These are phyloP conservation scores for Cheilosia impressa DNA, from an alignment of 2,888 invertebrate genomes.

Conservation along the genomic window DNA sequence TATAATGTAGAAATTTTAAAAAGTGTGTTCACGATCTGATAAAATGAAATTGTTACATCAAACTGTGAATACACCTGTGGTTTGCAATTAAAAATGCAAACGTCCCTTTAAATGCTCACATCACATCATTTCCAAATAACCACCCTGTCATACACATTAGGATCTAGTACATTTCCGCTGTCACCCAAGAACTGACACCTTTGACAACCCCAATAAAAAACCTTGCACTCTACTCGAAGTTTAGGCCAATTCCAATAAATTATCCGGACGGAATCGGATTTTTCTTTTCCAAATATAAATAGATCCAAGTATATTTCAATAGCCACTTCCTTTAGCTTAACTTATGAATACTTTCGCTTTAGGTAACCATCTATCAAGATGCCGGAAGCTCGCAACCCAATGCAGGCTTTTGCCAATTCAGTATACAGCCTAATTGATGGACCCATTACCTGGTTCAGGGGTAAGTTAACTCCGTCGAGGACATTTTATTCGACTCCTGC, in stretches of 20 bases:
- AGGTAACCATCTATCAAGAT: conserved; percentile 74
- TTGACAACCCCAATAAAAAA: conserved; percentile 33
- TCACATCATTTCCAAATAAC: background rate
- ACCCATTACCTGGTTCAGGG: conserved; percentile 90
- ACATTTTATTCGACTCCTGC: background rate
- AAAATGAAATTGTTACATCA: too few species aligned
- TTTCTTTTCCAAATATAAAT: conserved; percentile 33
- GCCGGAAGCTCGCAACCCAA: conserved; percentile 82
- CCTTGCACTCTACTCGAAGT: conserved; percentile 2
- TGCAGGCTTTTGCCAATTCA: conserved; percentile 84
- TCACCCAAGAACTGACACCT: conserved; percentile 27
- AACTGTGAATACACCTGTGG: too few species aligned
- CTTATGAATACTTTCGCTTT: background rate
- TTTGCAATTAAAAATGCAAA: too few species aligned
- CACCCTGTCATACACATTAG: conserved; percentile 16
- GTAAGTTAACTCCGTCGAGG: conserved; percentile 84
- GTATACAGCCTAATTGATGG: conserved; percentile 86
- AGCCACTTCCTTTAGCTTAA: background rate
- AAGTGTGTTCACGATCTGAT: too few species aligned
- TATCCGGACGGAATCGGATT: conserved; percentile 35
- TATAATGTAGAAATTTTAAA: too few species aligned
- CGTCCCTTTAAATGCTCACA: too few species aligned
- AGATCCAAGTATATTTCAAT: conserved; percentile 9
- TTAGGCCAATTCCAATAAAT: conserved; percentile 39
- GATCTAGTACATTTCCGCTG: conserved; percentile 35